Percentiles rank a stretch among this genome's conserved stretches.
phyloP scores from a whole-genome alignment of 2,797 vertebrate genomes.

The Carcharodon carcharias region DNA sequence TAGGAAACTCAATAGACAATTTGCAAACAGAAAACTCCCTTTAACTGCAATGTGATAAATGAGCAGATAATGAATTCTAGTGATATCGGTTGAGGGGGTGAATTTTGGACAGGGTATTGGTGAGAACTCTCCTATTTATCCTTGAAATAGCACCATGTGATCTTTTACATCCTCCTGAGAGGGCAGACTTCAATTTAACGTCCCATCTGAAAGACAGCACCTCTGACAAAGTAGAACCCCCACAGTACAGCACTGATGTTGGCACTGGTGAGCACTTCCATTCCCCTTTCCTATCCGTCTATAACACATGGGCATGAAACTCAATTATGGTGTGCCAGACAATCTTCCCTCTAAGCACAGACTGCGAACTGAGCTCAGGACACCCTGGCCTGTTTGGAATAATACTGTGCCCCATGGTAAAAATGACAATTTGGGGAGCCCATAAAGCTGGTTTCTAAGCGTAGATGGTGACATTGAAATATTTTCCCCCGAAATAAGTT shows the following conservation, averaged over 20 bases:
- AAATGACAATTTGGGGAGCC: neutral
- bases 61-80: neutral
- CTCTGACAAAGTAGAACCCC: neutral
- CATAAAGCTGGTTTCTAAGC: neutral
- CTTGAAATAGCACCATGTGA: neutral
- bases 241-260: neutral
- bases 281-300: neutral
- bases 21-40: neutral
- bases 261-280: no score
- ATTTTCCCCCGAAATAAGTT: neutral
- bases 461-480: neutral
- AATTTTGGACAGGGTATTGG: neutral
- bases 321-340: neutral
- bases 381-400: neutral
- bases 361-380: neutral
- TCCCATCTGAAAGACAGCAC: neutral
- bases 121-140: neutral
- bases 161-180: neutral
- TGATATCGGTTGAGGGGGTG: neutral
- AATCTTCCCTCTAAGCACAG: neutral
- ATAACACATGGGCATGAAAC: neutral
- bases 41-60: neutral
- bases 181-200: neutral
- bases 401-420: neutral
- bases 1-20: neutral